These are phyloP conservation scores for Ips typographus DNA, from an alignment of 1,140 invertebrate species.

Conservation along the genomic window DNA sequence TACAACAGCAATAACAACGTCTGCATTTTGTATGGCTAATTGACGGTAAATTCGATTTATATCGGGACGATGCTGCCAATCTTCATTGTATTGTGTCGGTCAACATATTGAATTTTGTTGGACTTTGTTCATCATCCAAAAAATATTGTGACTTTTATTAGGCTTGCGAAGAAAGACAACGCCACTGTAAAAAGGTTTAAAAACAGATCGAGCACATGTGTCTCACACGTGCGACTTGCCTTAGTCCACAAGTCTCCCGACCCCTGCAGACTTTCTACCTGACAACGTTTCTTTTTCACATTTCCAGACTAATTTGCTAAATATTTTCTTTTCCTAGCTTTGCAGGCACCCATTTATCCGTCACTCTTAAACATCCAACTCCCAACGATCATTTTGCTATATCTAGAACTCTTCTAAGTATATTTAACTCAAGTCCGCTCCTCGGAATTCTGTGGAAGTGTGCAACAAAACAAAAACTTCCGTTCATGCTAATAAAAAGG, in stretches of 20 bases:
- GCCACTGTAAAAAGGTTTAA: constrained; percentile 28
- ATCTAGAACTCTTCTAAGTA: no score
- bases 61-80: no score
- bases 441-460: no score
- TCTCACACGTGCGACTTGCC: constrained; percentile 27
- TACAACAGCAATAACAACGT: background rate
- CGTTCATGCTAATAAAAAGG: no score
- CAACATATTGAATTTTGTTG: no score
- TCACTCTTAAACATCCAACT: no score
- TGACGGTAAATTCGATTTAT: background rate
- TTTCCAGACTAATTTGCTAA: constrained; percentile 20
- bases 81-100: no score
- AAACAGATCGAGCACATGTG: constrained; percentile 31
- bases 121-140: no score
- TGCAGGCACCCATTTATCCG: background rate
- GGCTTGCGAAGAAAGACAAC: constrained; percentile 3
- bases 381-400: no score
- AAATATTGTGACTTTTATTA: background rate
- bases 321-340: constrained; percentile 7
- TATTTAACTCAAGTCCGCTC: no score
- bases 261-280: constrained; percentile 31
- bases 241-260: constrained; percentile 8
- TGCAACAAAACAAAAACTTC: no score
- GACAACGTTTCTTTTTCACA: constrained; percentile 30
- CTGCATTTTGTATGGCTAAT: background rate